Percentiles rank a stretch among this genome's conserved stretches.
phyloP scores from a whole-genome alignment of 2,888 invertebrate genomes.

The Drosophila maculinotata region DNA sequence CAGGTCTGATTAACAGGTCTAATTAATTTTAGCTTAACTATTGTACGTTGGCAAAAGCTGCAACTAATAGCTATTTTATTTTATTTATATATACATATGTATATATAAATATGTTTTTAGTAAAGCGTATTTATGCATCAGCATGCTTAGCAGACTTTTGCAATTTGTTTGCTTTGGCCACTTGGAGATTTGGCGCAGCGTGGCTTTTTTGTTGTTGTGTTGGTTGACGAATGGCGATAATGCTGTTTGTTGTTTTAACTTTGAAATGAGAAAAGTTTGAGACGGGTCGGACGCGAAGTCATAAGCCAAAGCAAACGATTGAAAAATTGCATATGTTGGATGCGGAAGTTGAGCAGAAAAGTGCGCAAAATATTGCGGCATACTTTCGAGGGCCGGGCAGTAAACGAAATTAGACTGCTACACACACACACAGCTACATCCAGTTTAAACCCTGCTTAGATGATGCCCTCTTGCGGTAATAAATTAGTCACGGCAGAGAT shows the following conservation, averaged over 20 bases:
- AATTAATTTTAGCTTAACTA: too few species aligned
- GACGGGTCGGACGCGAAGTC: conserved; percentile 47
- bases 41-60: neutral
- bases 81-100: too few species aligned
- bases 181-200: conserved; percentile 44
- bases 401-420: conserved; percentile 44
- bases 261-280: conserved; percentile 81
- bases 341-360: neutral
- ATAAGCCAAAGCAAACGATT: conserved; percentile 54
- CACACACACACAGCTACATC: conserved; percentile 10
- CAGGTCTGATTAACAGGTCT: too few species aligned
- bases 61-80: neutral
- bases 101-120: too few species aligned
- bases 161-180: conserved; percentile 37
- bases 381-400: conserved; percentile 20
- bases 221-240: conserved; percentile 81
- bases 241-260: conserved; percentile 78
- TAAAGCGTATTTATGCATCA: conserved; percentile 28
- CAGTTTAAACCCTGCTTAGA: conserved; percentile 68
- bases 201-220: conserved; percentile 19
- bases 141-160: neutral
- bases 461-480: conserved; percentile 73
- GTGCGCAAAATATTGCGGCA: conserved; percentile 28
- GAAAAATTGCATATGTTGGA: conserved; percentile 59
- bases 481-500: conserved; percentile 71